Evolutionary conservation across 2,797 vertebrate species (phyloP).

Genomic region (Chrysocyon brachyurus): DNA sequence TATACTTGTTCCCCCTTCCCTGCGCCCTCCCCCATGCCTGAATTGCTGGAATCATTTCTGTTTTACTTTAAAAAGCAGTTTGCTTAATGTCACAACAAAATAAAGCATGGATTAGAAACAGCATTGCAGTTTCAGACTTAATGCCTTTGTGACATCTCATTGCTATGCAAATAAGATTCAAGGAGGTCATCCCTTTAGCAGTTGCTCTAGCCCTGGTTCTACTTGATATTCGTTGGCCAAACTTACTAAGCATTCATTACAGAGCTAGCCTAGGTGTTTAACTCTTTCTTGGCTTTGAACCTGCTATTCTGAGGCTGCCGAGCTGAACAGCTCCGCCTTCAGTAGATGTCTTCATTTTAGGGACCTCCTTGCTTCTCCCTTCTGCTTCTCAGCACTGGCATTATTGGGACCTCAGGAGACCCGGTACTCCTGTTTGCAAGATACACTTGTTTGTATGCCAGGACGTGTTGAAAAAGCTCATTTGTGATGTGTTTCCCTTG

Average conservation of each 20-base stretch:
- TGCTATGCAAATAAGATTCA: conserved; percentile 85
- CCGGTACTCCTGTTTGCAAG: neutral
- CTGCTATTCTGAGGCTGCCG: neutral
- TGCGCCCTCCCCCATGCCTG: neutral
- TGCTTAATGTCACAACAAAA: conserved; percentile 83
- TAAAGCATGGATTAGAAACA: conserved; percentile 83
- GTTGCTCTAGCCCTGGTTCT: conserved; percentile 79
- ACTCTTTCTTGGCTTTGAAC: conserved; percentile 72
- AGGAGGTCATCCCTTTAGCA: conserved; percentile 81
- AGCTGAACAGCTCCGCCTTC: neutral
- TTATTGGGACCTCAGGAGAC: neutral
- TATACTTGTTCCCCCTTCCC: neutral
- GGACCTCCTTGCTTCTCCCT: neutral
- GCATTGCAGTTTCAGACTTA: conserved; percentile 67
- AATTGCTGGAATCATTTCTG: conserved; percentile 74
- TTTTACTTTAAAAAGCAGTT: conserved; percentile 81
- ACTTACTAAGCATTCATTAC: conserved; percentile 77
- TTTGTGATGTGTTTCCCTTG: conserved; percentile 58
- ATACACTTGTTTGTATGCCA: conserved; percentile 28
- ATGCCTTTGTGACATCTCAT: conserved; percentile 80
- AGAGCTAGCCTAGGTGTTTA: conserved; percentile 70
- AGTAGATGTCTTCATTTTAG: neutral
- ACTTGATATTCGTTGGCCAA: conserved; percentile 79
- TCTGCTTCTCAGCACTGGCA: neutral
- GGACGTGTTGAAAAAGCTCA: neutral